Conservation (phyloP, 2,888 invertebrate species). For the Nineta flava region DNA sequence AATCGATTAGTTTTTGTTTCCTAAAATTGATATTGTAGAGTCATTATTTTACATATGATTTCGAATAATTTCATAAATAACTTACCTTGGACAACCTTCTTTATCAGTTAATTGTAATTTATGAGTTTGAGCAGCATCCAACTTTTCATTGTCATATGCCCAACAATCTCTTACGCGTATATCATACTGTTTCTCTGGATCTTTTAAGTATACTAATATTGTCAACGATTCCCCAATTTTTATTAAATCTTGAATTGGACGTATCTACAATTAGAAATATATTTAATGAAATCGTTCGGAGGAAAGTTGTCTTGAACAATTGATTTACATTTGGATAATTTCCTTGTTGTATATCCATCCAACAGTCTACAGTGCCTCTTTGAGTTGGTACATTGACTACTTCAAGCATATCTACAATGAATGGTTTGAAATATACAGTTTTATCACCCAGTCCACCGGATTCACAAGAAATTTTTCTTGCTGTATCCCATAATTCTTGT, state of each 20-base stretch:
- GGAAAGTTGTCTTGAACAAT: background rate
- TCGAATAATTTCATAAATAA: conserved; percentile 3
- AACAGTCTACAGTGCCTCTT: conserved; percentile 50
- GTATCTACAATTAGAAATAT: conserved; percentile 27
- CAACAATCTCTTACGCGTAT: conserved; percentile 55
- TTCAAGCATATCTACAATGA: conserved; percentile 30
- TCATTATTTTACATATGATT: background rate
- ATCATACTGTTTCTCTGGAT: conserved; percentile 43
- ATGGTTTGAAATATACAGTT: conserved; percentile 35
- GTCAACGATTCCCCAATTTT: conserved; percentile 55
- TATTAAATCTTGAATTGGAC: conserved; percentile 42
- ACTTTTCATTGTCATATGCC: conserved; percentile 50
- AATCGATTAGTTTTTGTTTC: conserved; percentile 46
- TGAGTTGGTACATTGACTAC: conserved; percentile 42
- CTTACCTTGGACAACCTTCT: conserved; percentile 49
- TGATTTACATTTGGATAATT: conserved; percentile 45
- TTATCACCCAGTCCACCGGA: conserved; percentile 24
- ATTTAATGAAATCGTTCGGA: background rate
- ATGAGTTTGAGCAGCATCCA: conserved; percentile 37
- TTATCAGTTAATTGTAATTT: conserved; percentile 49
- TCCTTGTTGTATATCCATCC: conserved; percentile 63
- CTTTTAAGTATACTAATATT: conserved; percentile 51
- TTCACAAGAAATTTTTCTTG: conserved; percentile 40
- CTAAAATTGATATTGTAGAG: conserved; percentile 22
- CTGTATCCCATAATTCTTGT: conserved; percentile 48